These are phyloP conservation scores for Botia kubotai DNA, from an alignment of 2,797 vertebrate species.

Conservation along the genomic window DNA sequence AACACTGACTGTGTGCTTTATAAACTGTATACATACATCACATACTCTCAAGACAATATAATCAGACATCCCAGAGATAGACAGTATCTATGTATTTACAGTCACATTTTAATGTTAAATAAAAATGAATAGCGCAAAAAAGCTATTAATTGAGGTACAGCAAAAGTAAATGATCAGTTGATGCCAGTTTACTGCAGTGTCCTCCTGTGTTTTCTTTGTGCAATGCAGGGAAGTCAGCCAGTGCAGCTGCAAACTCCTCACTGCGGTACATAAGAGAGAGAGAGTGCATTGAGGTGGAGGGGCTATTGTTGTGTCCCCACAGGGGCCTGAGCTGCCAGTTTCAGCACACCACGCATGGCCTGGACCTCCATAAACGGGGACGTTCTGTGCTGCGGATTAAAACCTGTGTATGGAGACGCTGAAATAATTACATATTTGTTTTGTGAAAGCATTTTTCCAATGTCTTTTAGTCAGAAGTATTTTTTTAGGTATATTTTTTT, in stretches of 20 bases:
- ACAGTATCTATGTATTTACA: not conserved
- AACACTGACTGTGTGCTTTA: not conserved
- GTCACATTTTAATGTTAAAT: not conserved
- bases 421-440: constrained; percentile 15
- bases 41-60: too few relatives aligned
- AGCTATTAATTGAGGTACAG: constrained; percentile 12
- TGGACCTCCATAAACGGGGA: constrained; percentile 71
- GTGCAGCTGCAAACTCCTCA: constrained; percentile 66
- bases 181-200: constrained; percentile 66
- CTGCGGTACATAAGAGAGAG: constrained; percentile 76
- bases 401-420: constrained; percentile 65
- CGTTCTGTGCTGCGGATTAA: constrained; percentile 73
- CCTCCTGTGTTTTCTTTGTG: constrained; percentile 19
- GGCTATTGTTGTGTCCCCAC: constrained; percentile 71
- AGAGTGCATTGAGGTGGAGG: constrained; percentile 76
- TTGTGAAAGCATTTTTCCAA: constrained; percentile 5
- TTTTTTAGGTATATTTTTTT: not conserved
- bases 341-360: constrained; percentile 77
- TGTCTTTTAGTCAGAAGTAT: not conserved
- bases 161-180: constrained; percentile 32
- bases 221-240: constrained; percentile 65
- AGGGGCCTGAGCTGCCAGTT: constrained; percentile 74
- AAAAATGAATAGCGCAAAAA: not conserved
- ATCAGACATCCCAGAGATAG: not conserved
- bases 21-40: not conserved